These are phyloP conservation scores for Saturnia japonica DNA, from an alignment of 2,888 invertebrate genomes.

Conservation along the genomic window DNA sequence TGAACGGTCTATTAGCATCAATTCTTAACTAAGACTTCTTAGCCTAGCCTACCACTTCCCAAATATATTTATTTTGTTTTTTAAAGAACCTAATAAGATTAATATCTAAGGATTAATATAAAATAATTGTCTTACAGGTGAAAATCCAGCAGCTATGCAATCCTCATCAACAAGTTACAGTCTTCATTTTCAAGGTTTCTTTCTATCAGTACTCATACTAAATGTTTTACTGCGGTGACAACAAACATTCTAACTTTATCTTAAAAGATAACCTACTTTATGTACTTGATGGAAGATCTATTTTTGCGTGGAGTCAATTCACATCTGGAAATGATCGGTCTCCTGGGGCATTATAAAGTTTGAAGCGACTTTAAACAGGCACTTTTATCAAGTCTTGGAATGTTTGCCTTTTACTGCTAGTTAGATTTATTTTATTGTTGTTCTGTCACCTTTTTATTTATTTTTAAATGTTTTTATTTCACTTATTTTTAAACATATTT, in stretches of 20 bases:
- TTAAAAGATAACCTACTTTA: slow-evolving; percentile 35
- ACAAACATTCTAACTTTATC: slow-evolving; percentile 37
- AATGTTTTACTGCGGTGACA: slow-evolving; percentile 69
- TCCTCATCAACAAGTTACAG: slow-evolving; percentile 78
- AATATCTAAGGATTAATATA: slow-evolving; percentile 13
- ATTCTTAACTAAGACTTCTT: neutral
- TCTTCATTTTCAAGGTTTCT: slow-evolving; percentile 45
- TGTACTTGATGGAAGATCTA: slow-evolving; percentile 30
- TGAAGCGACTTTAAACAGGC: slow-evolving; percentile 14
- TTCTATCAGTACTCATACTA: slow-evolving; percentile 52
- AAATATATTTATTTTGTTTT: too few species aligned
- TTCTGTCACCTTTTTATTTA: slow-evolving; percentile 1
- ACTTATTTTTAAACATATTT: too few species aligned
- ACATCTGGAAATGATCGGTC: slow-evolving; percentile 2
- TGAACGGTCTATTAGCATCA: too few species aligned
- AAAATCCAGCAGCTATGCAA: slow-evolving; percentile 92
- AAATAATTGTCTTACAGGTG: slow-evolving; percentile 79
- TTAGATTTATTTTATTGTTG: slow-evolving; percentile 15
- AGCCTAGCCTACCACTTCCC: too few species aligned
- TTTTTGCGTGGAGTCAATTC: slow-evolving; percentile 42
- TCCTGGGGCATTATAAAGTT: slow-evolving; percentile 18
- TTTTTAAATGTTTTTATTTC: neutral
- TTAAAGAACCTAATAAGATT: too few species aligned
- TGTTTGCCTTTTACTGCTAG: slow-evolving; percentile 12
- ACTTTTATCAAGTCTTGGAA: neutral